Evolutionary conservation across 2,113 vertebrate genomes (phyloP).

Genomic region (Neodontobutis hainanensis): DNA sequence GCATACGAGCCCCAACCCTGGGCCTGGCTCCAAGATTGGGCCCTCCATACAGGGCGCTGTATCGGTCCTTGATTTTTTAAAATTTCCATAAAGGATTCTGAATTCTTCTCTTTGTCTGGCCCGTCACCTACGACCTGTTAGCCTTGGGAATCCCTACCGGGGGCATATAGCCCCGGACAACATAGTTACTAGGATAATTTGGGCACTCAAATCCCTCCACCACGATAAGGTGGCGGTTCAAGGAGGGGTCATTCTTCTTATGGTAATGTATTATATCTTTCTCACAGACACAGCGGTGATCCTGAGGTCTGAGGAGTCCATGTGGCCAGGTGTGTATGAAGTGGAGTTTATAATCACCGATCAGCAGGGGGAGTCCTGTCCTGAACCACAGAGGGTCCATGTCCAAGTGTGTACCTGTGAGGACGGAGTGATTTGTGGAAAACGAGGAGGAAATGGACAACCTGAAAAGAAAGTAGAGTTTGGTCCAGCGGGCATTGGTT

Average conservation of each 20-base stretch:
- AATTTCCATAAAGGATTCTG: no score
- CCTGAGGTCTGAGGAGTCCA: constrained; percentile 33
- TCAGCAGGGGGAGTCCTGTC: constrained; percentile 63
- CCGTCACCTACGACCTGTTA: no score
- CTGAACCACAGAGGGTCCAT: constrained; percentile 62
- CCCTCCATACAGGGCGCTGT: no score
- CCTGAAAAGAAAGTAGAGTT: constrained; percentile 44
- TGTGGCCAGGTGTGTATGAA: constrained; percentile 64
- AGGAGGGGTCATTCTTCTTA: not conserved
- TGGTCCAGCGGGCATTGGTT: constrained; percentile 79
- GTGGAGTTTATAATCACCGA: constrained; percentile 68
- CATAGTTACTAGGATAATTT: no score
- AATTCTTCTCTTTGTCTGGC: no score
- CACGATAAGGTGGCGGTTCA: not conserved
- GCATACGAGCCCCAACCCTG: no score
- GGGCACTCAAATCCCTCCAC: no score
- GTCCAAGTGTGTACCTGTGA: constrained; percentile 74
- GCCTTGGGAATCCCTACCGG: no score
- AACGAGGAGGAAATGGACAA: fast-evolving
- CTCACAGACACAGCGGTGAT: constrained; percentile 70
- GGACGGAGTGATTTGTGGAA: constrained; percentile 40
- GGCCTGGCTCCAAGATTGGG: no score
- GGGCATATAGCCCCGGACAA: no score
- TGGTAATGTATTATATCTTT: not conserved
- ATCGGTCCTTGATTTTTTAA: no score